Evolutionary conservation across 2,797 vertebrate species (phyloP), one percentile per base, ranked within the genome.

Genomic region (Chrysocyon brachyurus): DNA sequence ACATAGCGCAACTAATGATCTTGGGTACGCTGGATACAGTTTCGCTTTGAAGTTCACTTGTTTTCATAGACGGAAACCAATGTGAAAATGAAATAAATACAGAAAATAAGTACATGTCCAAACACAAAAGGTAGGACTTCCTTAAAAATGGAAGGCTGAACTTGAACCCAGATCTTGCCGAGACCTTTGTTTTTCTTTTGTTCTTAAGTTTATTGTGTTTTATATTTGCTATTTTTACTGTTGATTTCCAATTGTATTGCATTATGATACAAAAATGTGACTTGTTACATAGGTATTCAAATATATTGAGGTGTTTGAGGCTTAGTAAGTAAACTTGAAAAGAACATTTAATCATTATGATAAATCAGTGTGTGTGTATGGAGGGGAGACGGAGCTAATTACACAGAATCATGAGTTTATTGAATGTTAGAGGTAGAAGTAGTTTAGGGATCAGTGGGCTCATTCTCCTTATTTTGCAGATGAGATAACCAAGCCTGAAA

Each of bases 221-320:
- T 63, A 57, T 78, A 64, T 87, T 90, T 86, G 22, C 2, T 70
- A 12, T 75, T 91, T 54, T 66, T 84, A 57, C 63, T 90, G 17
- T 16, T 95, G 52, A 92, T 84, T 64, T 91, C 52, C 94, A 78
- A 52, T 91, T 93, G 40, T 79, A 16, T 66, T 83, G 11, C n/a
- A 31, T 78, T 59, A 88, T 54, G n/a, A 54, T 26, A 78, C 22
- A 85, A 88, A 85, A 79, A 26, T 46, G 5, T 79, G 46, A 73
- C 73, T 40, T 75, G 2, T 73, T 22, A 59, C 57, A 59, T 2
- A 88, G 21, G 57, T 79, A 72, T 59, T 94, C 31, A 96, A 96
- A 86, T 90, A 26, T 26, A 8, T 46, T 66, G 8, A 72, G n/a
- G 73, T 2, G 81, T 85, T 94, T 75, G 28, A 85, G 31, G 56